Evolutionary conservation across 2,113 vertebrate genomes (phyloP).

Genomic region (Origma solitaria): DNA sequence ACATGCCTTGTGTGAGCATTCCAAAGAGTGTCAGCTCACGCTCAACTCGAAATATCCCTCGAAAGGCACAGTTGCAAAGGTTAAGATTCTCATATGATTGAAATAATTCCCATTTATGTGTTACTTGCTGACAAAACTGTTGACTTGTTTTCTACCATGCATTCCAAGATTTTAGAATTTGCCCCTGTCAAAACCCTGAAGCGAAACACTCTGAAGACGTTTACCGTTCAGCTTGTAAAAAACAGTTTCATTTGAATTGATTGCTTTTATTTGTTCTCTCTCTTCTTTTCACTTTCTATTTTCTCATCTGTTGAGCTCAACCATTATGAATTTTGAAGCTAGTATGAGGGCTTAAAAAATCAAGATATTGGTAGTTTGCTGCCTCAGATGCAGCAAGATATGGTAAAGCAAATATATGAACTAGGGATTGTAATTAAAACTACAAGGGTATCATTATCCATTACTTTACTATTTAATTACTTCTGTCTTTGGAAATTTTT

Average conservation of each 20-base stretch:
- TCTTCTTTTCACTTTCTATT: constrained; percentile 11
- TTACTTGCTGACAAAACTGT: constrained; percentile 33
- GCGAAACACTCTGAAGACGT: neutral
- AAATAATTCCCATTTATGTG: constrained; percentile 33
- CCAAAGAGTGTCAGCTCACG: neutral
- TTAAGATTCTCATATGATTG: constrained; percentile 17
- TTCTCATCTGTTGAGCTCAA: constrained; percentile 1
- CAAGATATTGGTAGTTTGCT: neutral
- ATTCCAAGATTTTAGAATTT: constrained; percentile 29
- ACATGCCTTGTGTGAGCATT: neutral
- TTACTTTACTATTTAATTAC: neutral
- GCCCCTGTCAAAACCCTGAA: constrained; percentile 4
- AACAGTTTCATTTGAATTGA: neutral
- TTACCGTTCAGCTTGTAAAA: constrained; percentile 1
- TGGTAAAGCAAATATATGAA: neutral
- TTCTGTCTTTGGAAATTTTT: neutral
- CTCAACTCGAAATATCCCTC: neutral
- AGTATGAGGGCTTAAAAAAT: neutral
- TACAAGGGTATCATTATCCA: neutral
- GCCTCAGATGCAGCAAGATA: neutral
- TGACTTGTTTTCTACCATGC: neutral
- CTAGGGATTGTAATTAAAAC: neutral
- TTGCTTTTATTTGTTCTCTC: constrained; percentile 29
- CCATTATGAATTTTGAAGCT: neutral
- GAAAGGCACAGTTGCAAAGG: constrained; percentile 24